phyloP scores from a whole-genome alignment of 2,888 invertebrate species.

The Acanthococcus lagerstroemiae region DNA sequence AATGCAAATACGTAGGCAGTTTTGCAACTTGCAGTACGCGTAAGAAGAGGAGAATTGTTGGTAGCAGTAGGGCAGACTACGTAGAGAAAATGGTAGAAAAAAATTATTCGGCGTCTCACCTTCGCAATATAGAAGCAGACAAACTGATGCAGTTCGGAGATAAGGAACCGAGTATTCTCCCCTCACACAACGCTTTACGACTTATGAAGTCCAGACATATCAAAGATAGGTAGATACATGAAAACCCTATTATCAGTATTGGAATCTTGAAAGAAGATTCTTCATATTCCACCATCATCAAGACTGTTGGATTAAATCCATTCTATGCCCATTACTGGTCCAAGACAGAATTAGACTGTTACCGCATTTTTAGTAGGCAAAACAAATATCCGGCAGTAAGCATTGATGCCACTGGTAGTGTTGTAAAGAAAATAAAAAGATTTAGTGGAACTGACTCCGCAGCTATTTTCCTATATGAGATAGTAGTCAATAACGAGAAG shows the following conservation, averaged over 20 bases:
- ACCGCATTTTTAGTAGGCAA: slow-evolving; percentile 12
- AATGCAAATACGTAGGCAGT: not conserved
- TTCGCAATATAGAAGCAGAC: slow-evolving; percentile 20
- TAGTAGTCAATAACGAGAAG: slow-evolving; percentile 19
- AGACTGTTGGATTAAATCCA: slow-evolving; percentile 21
- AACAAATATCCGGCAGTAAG: not conserved
- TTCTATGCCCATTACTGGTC: slow-evolving; percentile 33
- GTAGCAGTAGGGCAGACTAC: not conserved
- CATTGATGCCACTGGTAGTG: slow-evolving; percentile 32
- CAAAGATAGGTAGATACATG: slow-evolving; percentile 3
- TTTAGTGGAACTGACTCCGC: not conserved
- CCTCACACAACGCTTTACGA: slow-evolving; percentile 21
- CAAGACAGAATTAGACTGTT: slow-evolving; percentile 21
- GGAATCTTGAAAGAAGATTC: slow-evolving; percentile 15
- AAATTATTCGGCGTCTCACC: slow-evolving; percentile 14
- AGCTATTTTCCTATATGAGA: slow-evolving; percentile 23
- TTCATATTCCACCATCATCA: slow-evolving; percentile 19
- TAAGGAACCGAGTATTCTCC: slow-evolving; percentile 24
- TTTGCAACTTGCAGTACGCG: not conserved
- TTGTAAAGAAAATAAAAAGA: slow-evolving; percentile 17
- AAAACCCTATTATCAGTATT: slow-evolving; percentile 26
- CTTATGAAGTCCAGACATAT: slow-evolving; percentile 12
- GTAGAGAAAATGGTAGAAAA: slow-evolving; percentile 6
- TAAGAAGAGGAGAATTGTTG: slow-evolving; percentile 16
- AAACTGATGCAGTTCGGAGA: slow-evolving; percentile 30